Evolutionary conservation across 2,888 invertebrate species (phyloP), one percentile per base, ranked within the genome.

Genomic region (Taphrorychus bicolor): DNA sequence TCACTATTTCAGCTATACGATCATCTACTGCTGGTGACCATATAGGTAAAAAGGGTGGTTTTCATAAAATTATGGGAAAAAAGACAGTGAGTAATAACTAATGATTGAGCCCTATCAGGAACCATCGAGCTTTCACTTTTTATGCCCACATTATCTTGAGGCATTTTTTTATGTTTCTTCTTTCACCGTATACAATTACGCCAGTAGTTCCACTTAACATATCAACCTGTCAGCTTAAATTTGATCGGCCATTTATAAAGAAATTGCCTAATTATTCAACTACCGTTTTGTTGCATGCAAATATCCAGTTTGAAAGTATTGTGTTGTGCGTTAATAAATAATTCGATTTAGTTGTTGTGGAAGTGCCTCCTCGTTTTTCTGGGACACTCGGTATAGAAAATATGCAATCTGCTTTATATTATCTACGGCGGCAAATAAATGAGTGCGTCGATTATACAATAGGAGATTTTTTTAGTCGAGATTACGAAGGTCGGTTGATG

Each of bases 231-330:
- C 66, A 66, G 58, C 52, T 45, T 19, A 18, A 14, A 23, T 23
- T 66, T 66, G 14, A 42, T 41, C 54, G 41, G 17, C 48, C 18
- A 60, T 66, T 66, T 66, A 66, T 66, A 66, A 66, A n/a, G n/a
- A n/a, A 59, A 53, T 66, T 66, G 48, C 59, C 66, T 40, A 66
- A 66, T 57, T 62, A 58, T 57, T 23, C n/a, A n/a, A 48, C 52
- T 52, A 14, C 32, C n/a, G n/a, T n/a, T n/a, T n/a, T 32, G 11
- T 11, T 32, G 32, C 11, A 45, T 7, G 45, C 1, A 18, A 18
- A 3, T 1, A 45, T 17, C 18, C 45, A 45, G 5, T 45, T 45
- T 18, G 45, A 45, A 45, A 45, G 18, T 18, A 45, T 17, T n/a
- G 7, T 45, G 7, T 45, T 17, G 1, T 16, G 45, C 14, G 7